Evolutionary conservation across 2,797 vertebrate species (phyloP).

Genomic region (Enteromius viviparus): DNA sequence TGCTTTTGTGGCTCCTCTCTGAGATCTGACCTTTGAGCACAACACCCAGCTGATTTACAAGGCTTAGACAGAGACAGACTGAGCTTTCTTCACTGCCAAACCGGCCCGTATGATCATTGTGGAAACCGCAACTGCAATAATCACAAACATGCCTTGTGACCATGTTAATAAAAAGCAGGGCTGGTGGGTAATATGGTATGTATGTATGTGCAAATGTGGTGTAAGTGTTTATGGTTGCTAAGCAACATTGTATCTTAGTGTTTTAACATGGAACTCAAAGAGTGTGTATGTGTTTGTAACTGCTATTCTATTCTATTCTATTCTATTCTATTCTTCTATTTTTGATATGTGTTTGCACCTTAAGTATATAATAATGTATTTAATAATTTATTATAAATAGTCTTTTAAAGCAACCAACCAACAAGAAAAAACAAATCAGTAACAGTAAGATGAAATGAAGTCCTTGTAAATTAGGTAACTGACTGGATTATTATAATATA

Average conservation of each 20-base stretch:
- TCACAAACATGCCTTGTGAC: not conserved
- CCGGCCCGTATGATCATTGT: not conserved
- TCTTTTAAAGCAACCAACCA: not conserved
- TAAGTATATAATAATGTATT: not conserved
- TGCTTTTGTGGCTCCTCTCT: not conserved
- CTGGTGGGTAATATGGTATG: not conserved
- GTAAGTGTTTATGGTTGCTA: not conserved
- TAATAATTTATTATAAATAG: not conserved
- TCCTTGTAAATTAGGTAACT: not conserved
- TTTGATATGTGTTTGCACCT: not conserved
- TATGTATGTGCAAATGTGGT: not conserved
- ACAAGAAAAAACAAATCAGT: too few relatives aligned
- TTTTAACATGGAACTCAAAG: not conserved
- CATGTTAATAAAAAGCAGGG: not conserved
- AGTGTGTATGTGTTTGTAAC: not conserved
- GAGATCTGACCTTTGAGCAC: slow-evolving; percentile 12
- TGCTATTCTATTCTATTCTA: slow-evolving; percentile 2
- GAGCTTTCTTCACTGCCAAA: slow-evolving; percentile 3
- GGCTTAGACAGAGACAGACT: slow-evolving; percentile 3
- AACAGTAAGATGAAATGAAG: not conserved
- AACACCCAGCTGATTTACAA: not conserved
- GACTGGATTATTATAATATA: not conserved
- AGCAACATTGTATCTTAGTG: not conserved
- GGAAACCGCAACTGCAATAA: not conserved
- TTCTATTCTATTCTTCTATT: not conserved